Conservation (phyloP, 2,888 invertebrate genomes). For the Meganola albula region DNA sequence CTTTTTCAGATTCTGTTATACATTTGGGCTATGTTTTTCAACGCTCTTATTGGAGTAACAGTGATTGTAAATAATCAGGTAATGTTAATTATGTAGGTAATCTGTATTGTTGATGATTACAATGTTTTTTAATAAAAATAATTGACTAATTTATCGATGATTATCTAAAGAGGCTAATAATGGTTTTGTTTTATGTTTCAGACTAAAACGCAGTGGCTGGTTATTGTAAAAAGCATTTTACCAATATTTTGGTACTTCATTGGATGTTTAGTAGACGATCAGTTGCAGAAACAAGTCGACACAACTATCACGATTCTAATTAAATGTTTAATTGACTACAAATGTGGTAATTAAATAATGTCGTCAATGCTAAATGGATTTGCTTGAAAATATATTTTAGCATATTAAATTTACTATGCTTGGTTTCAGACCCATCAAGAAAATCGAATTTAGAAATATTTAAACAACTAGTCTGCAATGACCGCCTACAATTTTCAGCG, state of each 20-base stretch:
- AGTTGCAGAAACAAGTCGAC: conserved; percentile 43
- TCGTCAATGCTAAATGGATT: too few species aligned
- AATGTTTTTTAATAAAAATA: too few species aligned
- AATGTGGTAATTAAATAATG: conserved; percentile 40
- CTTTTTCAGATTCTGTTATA: conserved; percentile 25
- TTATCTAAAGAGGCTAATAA: too few species aligned
- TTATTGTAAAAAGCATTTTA: conserved; percentile 30
- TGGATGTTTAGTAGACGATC: conserved; percentile 42
- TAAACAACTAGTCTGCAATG: conserved; percentile 40
- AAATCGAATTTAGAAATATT: conserved; percentile 41
- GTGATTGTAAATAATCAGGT: conserved; percentile 40
- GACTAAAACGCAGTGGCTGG: conserved; percentile 30
- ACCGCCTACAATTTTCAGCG: conserved; percentile 44
- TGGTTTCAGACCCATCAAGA: conserved; percentile 35
- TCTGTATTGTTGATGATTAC: too few species aligned
- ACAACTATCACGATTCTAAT: conserved; percentile 42
- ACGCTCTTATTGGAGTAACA: conserved; percentile 43
- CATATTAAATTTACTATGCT: not conserved
- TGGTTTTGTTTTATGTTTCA: too few species aligned
- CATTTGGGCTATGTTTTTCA: conserved; percentile 52
- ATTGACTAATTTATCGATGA: too few species aligned
- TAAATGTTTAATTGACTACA: conserved; percentile 49
- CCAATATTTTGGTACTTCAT: conserved; percentile 44
- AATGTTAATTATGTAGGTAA: not conserved
- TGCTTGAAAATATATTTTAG: too few species aligned